Base-by-base conservation (phyloP, 37 sponge, comb jelly and placozoan species). In the Bolinopsis microptera region DNA sequence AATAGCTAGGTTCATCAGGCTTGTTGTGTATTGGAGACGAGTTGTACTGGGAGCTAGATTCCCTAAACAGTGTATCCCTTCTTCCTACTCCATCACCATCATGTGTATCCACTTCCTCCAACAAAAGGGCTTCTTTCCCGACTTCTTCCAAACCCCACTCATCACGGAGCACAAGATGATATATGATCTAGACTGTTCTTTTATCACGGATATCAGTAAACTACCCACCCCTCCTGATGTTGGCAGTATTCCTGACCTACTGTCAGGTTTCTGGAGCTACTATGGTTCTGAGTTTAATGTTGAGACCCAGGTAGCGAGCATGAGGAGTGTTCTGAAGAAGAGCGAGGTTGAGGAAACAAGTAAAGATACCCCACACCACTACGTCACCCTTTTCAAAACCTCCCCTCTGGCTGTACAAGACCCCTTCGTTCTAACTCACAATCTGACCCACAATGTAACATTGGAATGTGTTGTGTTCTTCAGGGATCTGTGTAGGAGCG, bases 121-220 rank as follows among this genome's bases (percentile, higher is more conserved):
- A 86, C 61, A 39, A 5, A 41, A 26, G 41, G 25, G 35, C 3
- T 0, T 41, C 26, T 1, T 86, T 31, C 90, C 90, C 0, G 90
- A 86, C 61, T 86, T 86, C 61, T 34, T 86, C 48, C 25, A 86
- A 8, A 39, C 48, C 25, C 0, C 90, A 2, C 90, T 41, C 26
- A 41, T 86, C 61, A 86, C 90, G 0, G 90, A 86, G 0, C 61
- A 86, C 61, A 86, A 18, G 16, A 18, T 35, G 41, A 86, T 86
- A 23, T 86, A 86, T 31, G 90, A 86, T 41, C 61, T 86, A 26
- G 90, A 86, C 36, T 86, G 90, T 86, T 86, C 90, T 28, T 86
- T 39, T 34, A 48, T 86, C 2, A 86, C 90, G 26, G 90, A 86
- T 39, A 27, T 77, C 21, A 16, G 21, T 32, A 77, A 77, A 77